Conservation (phyloP, 2,113 vertebrate species). For the Antigone vipio region DNA sequence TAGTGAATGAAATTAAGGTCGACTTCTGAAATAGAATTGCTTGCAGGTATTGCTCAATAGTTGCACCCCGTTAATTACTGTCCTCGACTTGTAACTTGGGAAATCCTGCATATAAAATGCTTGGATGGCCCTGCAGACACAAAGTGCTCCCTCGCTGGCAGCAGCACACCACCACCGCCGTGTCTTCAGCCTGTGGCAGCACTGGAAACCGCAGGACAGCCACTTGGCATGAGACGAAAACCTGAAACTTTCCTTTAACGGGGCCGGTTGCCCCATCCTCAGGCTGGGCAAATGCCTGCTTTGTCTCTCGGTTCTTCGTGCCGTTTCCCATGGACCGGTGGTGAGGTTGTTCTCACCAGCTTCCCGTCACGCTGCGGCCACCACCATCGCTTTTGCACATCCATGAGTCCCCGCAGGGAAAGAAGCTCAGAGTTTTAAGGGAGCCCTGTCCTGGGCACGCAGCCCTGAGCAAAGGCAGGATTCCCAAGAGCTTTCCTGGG, state of each 20-base stretch:
- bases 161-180: background rate
- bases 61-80: background rate
- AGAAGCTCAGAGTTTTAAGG: background rate
- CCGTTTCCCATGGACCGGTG: rapidly evolving
- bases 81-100: background rate
- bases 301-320: rapidly evolving
- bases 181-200: background rate
- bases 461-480: background rate
- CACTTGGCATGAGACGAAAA: background rate
- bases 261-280: background rate
- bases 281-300: too few species aligned
- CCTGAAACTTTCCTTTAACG: background rate
- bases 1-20: background rate
- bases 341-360: background rate
- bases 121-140: background rate
- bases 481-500: background rate
- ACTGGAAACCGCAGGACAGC: background rate
- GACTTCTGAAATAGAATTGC: background rate
- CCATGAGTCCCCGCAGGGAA: background rate
- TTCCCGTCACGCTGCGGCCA: rapidly evolving
- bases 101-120: background rate
- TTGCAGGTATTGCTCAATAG: background rate
- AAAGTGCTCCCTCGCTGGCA: background rate
- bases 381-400: too few species aligned
- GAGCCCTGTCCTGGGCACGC: too few species aligned